Percentiles rank a stretch among this genome's conserved stretches.
phyloP scores from a whole-genome alignment of 2,888 invertebrate genomes.

The Nasonovia ribisnigri region DNA sequence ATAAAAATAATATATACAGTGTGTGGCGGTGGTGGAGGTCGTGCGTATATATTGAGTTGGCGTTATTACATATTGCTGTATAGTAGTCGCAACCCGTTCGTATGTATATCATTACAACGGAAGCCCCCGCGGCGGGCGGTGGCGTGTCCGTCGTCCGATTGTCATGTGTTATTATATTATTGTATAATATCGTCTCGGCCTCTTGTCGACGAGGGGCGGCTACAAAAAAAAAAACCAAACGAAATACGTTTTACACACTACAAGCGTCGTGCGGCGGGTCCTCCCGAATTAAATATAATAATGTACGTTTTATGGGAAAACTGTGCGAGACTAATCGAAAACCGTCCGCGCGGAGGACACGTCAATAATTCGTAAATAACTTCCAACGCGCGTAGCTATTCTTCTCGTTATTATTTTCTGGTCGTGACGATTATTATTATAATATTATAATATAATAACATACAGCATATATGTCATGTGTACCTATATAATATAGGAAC shows the following conservation, averaged over 20 bases:
- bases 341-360: constrained; percentile 3
- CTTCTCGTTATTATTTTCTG: not conserved
- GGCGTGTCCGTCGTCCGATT: not conserved
- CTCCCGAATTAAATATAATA: not conserved
- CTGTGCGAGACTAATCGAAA: constrained; percentile 45
- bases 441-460: not conserved
- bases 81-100: constrained; percentile 29
- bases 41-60: not conserved
- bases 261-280: not conserved
- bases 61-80: not conserved
- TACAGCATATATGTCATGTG: not conserved
- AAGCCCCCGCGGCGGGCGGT: constrained; percentile 56
- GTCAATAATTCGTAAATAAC: constrained; percentile 17
- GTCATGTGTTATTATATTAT: not conserved
- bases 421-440: not conserved
- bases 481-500: not conserved
- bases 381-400: not conserved
- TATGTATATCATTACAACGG: constrained; percentile 33
- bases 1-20: constrained; percentile 11
- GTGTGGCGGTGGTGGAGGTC: not conserved
- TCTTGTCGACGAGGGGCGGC: constrained; percentile 13
- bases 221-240: not conserved
- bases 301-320: not conserved
- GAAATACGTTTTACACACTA: not conserved
- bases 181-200: not conserved